Evolutionary conservation across 2,797 vertebrate genomes (phyloP).

Genomic region (Acanthurus lineatus): DNA sequence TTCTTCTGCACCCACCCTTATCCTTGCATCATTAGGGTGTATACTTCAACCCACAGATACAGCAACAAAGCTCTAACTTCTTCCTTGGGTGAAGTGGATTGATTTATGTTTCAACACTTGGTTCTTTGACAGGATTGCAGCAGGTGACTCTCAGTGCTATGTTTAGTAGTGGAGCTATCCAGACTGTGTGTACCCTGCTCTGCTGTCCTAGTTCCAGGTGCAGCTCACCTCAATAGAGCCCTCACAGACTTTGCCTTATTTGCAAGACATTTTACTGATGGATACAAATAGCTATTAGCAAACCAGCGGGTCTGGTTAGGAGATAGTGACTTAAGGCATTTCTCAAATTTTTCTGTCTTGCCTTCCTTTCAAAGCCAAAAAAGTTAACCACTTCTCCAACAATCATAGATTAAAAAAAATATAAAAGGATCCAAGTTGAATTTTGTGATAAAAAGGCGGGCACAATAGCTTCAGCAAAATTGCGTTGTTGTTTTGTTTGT

Average conservation of each 20-base stretch:
- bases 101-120: slow-evolving; percentile 21
- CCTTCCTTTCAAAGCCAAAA: no score
- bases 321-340: neutral
- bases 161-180: slow-evolving; percentile 54
- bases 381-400: no score
- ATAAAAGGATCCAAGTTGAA: no score
- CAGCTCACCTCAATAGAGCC: neutral
- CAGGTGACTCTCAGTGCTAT: slow-evolving; percentile 62
- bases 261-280: slow-evolving; percentile 7
- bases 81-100: neutral
- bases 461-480: no score
- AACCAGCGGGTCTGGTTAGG: neutral
- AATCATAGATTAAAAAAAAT: no score
- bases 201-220: slow-evolving; percentile 62
- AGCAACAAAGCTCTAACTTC: neutral
- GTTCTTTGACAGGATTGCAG: slow-evolving; percentile 19
- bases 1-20: neutral
- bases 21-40: neutral
- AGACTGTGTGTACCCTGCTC: slow-evolving; percentile 45
- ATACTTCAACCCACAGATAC: neutral
- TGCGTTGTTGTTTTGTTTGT: no score
- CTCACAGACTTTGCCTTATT: slow-evolving; percentile 9
- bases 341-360: no score
- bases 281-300: neutral
- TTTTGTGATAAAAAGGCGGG: no score